These are phyloP conservation scores for Pristionchus exspectatus DNA, from an alignment of 2,888 invertebrate species.

Conservation along the genomic window DNA sequence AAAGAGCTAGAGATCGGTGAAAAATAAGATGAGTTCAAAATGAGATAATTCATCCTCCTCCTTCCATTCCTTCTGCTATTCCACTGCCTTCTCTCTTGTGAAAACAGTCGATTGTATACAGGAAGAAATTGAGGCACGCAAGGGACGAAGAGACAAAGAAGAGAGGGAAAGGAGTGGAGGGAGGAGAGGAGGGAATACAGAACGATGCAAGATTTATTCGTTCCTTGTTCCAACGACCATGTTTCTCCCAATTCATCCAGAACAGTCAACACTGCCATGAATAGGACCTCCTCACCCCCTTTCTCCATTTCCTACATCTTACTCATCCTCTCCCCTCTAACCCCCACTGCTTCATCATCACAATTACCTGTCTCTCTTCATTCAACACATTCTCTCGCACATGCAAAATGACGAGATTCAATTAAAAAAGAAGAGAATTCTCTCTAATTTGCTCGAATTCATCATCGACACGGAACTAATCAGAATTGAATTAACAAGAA, in stretches of 20 bases:
- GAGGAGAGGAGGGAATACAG: slow-evolving; percentile 21
- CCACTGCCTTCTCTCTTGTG: slow-evolving; percentile 1
- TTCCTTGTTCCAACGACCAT: background rate
- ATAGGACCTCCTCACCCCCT: background rate
- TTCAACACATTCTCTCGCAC: background rate
- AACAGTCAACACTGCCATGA: slow-evolving; percentile 4
- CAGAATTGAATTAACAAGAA: background rate
- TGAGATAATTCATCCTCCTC: background rate
- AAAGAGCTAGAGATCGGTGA: background rate
- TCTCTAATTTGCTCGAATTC: background rate
- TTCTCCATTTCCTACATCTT: slow-evolving; percentile 19
- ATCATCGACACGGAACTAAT: slow-evolving; percentile 21
- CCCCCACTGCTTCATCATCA: background rate
- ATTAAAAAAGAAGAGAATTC: background rate
- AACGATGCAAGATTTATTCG: slow-evolving; percentile 22
- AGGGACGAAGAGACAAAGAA: slow-evolving; percentile 39
- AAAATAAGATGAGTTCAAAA: background rate
- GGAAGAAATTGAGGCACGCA: slow-evolving; percentile 20
- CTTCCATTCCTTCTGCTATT: slow-evolving; percentile 14
- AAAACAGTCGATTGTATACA: slow-evolving; percentile 38
- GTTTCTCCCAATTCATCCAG: background rate
- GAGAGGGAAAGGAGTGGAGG: slow-evolving; percentile 3
- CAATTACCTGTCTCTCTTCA: slow-evolving; percentile 21
- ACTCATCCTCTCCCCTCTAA: background rate
- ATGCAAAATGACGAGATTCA: background rate